Evolutionary conservation across 2,888 invertebrate species (phyloP).

Genomic region (Dynastes grantii): DNA sequence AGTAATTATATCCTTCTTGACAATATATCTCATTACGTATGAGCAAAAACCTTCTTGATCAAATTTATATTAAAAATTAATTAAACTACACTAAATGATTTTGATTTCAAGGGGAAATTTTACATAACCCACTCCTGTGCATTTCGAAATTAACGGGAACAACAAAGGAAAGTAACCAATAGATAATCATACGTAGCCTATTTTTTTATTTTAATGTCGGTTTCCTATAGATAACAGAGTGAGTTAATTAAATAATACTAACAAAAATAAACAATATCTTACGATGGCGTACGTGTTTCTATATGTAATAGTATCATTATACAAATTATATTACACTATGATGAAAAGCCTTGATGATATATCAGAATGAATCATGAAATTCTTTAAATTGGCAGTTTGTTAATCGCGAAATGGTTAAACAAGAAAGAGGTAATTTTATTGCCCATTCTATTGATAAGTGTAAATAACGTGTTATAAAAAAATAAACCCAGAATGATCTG

Average conservation of each 20-base stretch:
- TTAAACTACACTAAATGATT: no score
- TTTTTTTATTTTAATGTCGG: background rate
- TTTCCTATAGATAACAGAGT: background rate
- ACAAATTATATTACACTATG: background rate
- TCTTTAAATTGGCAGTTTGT: slow-evolving; percentile 22
- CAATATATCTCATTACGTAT: no score
- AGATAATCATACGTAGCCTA: no score
- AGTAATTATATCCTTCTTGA: no score
- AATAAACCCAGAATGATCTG: slow-evolving; percentile 24
- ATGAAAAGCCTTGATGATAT: slow-evolving; percentile 11
- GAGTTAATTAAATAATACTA: background rate
- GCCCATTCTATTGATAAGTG: slow-evolving; percentile 1
- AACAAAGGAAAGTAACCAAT: no score
- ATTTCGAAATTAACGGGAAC: no score
- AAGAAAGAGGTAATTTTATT: slow-evolving; percentile 33
- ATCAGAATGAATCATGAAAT: slow-evolving; percentile 16
- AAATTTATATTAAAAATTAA: no score
- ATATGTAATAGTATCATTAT: slow-evolving; percentile 2
- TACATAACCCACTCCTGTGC: no score
- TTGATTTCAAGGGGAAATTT: no score
- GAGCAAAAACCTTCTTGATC: no score
- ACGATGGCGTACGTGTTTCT: background rate
- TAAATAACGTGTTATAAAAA: slow-evolving; percentile 15
- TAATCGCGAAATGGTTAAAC: slow-evolving; percentile 25
- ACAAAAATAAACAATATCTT: background rate